Base-by-base conservation (phyloP, 2,113 vertebrate species). In the Tursiops truncatus region DNA sequence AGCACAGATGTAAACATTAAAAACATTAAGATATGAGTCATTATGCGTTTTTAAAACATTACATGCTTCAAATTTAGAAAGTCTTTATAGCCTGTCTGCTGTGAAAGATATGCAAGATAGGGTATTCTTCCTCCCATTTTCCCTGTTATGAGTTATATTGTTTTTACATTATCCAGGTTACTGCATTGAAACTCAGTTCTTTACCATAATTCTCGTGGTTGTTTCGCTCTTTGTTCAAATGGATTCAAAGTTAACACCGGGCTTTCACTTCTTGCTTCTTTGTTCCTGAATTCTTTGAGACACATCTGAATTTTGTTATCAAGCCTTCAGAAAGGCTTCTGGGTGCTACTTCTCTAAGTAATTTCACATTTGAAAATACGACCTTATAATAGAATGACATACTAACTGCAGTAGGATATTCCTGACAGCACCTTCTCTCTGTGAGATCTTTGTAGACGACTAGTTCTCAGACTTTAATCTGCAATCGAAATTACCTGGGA, bases 191-290 rank as follows among this genome's bases (percentile, higher is more conserved):
- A 31, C 26, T 47, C 63, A 23, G n/a, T 67, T 88, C 36, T 63
- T 81, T 11, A 23, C 53, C 44, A 10, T 8, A 38, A 31, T 90
- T 86, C n/a, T 89, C 38, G 6, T 11, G n/a, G 31, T 28, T 20
- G 38, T 83, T 60, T 23, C 50, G 76, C 68, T 79, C 31, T 85
- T 13, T 23, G 53, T 67, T 82, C 77, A 33, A 41, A 50, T 6
- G 84, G 44, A 80, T 56, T 95, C 63, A 70, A 4, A 84, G 80
- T 93, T 71, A 81, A 67, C n/a, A 62, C 47, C 10, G 3, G 12
- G 80, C 65, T 97, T 97, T 97, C 80, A 91, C 70, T 94, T 97
- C 97, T 92, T 62, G 31, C 68, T 95, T 97, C 79, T 96, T 50
- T 79, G 80, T 95, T 96, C 92, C 88, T 73, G 67, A 88, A 91